phyloP scores from a whole-genome alignment of 1,140 invertebrate species.

The Papilio aristodemus region DNA sequence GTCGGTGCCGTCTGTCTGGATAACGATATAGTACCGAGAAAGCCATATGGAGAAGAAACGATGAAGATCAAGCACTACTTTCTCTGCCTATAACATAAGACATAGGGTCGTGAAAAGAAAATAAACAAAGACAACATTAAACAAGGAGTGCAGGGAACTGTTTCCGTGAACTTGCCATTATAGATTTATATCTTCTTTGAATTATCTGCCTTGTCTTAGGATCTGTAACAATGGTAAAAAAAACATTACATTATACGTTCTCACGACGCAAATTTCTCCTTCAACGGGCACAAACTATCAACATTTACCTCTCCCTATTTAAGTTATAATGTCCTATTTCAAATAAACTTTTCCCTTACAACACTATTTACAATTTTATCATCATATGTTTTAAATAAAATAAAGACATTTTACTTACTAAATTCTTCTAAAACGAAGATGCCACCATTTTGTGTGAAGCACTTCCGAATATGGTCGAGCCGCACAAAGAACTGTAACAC shows the following conservation, averaged over 20 bases:
- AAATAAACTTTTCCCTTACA: too few relatives aligned
- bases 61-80: constrained; percentile 78
- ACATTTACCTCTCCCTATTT: too few relatives aligned
- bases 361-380: too few relatives aligned
- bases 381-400: too few relatives aligned
- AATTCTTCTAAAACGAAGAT: constrained; percentile 99
- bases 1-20: constrained; percentile 63
- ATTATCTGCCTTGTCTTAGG: constrained; percentile 97
- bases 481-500: constrained; percentile 99
- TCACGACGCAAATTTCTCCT: too few relatives aligned
- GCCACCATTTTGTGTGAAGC: constrained; percentile 98
- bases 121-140: constrained; percentile 44
- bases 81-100: constrained; percentile 78
- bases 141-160: constrained; percentile 37
- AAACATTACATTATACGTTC: too few relatives aligned
- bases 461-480: constrained; percentile 99
- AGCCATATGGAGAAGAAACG: constrained; percentile 78
- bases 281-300: too few relatives aligned
- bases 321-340: too few relatives aligned
- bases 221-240: constrained; percentile 86
- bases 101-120: constrained; percentile 54
- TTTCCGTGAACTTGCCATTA: constrained; percentile 91
- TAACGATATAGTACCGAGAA: constrained; percentile 69
- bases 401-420: constrained; percentile 86
- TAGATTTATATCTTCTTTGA: constrained; percentile 98